phyloP scores from a whole-genome alignment of 1,140 invertebrate genomes.

The Adoxophyes honmai region DNA sequence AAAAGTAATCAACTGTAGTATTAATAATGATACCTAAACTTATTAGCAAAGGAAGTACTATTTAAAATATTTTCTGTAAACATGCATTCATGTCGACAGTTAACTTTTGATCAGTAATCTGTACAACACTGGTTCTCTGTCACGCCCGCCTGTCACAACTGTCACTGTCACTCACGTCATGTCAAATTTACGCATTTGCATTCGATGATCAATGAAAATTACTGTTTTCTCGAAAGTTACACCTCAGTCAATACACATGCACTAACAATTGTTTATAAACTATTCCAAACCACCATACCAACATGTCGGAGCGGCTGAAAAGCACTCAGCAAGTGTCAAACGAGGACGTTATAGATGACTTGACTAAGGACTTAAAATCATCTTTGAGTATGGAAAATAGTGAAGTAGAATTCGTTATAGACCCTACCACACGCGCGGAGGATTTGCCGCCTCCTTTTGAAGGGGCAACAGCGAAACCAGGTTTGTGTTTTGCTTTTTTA shows the following conservation, averaged over 20 bases:
- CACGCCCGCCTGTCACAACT: too few species aligned
- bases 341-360: constrained; percentile 66
- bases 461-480: constrained; percentile 19
- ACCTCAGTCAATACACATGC: not conserved
- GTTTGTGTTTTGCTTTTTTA: not conserved
- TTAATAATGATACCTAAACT: too few species aligned
- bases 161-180: constrained; percentile 22
- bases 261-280: not conserved
- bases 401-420: constrained; percentile 34
- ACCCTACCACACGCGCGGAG: constrained; percentile 31
- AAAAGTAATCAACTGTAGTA: too few species aligned
- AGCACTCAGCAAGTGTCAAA: constrained; percentile 47
- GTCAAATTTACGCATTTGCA: not conserved
- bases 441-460: constrained; percentile 24
- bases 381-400: constrained; percentile 35
- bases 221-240: not conserved
- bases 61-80: too few species aligned
- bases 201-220: not conserved
- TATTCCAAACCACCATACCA: not conserved
- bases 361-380: constrained; percentile 62
- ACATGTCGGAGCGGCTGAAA: constrained; percentile 57
- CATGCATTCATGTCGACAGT: too few species aligned
- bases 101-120: too few species aligned
- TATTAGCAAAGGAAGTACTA: too few species aligned
- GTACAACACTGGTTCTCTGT: too few species aligned